These are phyloP conservation scores for Arvicola amphibius DNA, from an alignment of 2,797 vertebrate genomes.

Conservation along the genomic window DNA sequence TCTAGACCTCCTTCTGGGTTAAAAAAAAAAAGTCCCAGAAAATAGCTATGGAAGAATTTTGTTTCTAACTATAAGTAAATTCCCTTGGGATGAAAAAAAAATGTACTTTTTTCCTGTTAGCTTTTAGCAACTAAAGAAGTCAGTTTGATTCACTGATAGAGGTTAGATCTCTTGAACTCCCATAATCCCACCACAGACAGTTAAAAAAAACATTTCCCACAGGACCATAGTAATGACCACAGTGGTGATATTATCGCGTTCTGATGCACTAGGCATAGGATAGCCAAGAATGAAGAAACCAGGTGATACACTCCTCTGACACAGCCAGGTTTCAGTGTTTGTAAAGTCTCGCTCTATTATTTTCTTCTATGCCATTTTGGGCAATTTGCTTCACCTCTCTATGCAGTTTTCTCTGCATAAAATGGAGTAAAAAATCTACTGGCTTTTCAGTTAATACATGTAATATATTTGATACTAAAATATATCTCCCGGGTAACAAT, in stretches of 20 bases:
- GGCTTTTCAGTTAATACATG: neutral
- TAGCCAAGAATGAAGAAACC: constrained; percentile 19
- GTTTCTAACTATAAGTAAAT: neutral
- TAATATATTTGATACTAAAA: constrained; percentile 16
- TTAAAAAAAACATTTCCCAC: neutral
- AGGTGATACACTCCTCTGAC: neutral
- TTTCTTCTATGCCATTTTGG: constrained; percentile 28
- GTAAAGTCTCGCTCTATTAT: neutral
- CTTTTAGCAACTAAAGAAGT: constrained; percentile 42
- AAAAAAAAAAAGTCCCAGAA: constrained; percentile 17
- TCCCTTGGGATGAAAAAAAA: neutral
- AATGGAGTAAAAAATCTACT: neutral
- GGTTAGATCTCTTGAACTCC: neutral
- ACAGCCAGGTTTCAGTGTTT: constrained; percentile 39
- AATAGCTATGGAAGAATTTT: neutral
- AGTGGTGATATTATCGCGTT: neutral
- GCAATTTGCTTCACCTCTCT: constrained; percentile 36
- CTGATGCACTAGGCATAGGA: neutral
- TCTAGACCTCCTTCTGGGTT: neutral
- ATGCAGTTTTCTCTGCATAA: neutral
- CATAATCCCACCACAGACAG: neutral
- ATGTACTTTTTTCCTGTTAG: neutral
- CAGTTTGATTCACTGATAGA: neutral
- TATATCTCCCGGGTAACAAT: neutral
- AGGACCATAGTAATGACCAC: constrained; percentile 5